Conservation (phyloP, 2,888 invertebrate species). For the Ichneumoninae sp. region DNA sequence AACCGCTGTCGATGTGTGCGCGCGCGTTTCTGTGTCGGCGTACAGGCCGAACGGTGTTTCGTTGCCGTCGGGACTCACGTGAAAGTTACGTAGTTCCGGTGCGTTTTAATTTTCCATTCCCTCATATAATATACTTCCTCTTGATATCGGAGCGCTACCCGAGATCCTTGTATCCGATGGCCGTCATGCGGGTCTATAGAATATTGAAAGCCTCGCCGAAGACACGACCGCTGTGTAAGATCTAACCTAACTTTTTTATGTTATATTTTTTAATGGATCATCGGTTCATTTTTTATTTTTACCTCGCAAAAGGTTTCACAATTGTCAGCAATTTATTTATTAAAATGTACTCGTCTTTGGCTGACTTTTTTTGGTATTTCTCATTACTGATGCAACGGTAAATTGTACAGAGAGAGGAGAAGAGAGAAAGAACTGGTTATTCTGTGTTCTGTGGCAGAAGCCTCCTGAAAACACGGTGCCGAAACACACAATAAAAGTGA, state of each 20-base stretch:
- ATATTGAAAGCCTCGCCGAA: constrained; percentile 17
- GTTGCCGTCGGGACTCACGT: constrained; percentile 42
- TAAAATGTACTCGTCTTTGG: neutral
- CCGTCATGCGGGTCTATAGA: constrained; percentile 50
- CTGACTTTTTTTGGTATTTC: neutral
- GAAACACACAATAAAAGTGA: too few relatives aligned
- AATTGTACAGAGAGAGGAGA: neutral
- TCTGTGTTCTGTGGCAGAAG: neutral
- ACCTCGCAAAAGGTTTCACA: neutral
- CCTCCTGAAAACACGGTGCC: too few relatives aligned
- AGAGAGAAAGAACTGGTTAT: neutral
- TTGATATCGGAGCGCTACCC: constrained; percentile 55
- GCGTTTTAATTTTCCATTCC: constrained; percentile 45
- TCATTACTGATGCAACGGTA: constrained; percentile 29
- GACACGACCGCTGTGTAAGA: neutral
- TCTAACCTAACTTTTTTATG: too few relatives aligned
- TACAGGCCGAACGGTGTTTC: constrained; percentile 29
- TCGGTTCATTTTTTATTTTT: neutral
- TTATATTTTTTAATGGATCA: too few relatives aligned
- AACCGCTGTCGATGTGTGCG: constrained; percentile 14
- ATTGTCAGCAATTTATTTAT: neutral
- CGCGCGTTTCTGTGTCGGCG: neutral
- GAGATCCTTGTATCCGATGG: constrained; percentile 50
- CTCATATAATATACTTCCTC: constrained; percentile 53
- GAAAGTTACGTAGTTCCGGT: constrained; percentile 67